These are phyloP conservation scores for Rhingia campestris DNA, from an alignment of 2,888 invertebrate species.

Conservation along the genomic window DNA sequence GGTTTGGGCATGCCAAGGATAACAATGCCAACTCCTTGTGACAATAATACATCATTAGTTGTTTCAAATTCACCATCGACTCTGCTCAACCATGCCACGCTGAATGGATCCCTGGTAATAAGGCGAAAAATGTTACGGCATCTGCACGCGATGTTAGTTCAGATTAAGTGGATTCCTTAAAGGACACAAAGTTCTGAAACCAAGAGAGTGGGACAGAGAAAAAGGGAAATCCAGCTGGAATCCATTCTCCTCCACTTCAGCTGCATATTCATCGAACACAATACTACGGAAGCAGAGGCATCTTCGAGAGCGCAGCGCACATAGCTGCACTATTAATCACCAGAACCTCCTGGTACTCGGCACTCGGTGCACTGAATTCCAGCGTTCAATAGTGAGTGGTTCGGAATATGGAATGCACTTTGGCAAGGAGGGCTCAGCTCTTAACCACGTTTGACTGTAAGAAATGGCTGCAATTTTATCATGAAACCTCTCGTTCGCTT, in stretches of 20 bases:
- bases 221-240: constrained; percentile 14
- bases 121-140: constrained; percentile 44
- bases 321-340: constrained; percentile 66
- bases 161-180: constrained; percentile 65
- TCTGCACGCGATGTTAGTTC: constrained; percentile 55
- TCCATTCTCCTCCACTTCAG: constrained; percentile 18
- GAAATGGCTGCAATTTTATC: constrained; percentile 59
- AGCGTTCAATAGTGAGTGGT: constrained; percentile 42
- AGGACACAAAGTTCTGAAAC: constrained; percentile 45
- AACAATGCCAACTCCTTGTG: constrained; percentile 60
- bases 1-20: constrained; percentile 20
- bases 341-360: constrained; percentile 29
- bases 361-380: constrained; percentile 18
- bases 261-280: constrained; percentile 45
- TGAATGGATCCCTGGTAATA: constrained; percentile 35
- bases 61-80: constrained; percentile 63
- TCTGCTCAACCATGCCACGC: background rate
- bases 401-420: constrained; percentile 58
- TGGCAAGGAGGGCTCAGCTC: constrained; percentile 22
- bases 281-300: constrained; percentile 46
- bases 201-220: background rate
- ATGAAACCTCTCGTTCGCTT: constrained; percentile 6
- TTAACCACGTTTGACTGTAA: constrained; percentile 70
- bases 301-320: constrained; percentile 37
- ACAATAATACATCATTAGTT: constrained; percentile 72